Evolutionary conservation across 2,888 invertebrate species (phyloP), one percentile per base, ranked within the genome.

Genomic region (Dryomyza anilis): DNA sequence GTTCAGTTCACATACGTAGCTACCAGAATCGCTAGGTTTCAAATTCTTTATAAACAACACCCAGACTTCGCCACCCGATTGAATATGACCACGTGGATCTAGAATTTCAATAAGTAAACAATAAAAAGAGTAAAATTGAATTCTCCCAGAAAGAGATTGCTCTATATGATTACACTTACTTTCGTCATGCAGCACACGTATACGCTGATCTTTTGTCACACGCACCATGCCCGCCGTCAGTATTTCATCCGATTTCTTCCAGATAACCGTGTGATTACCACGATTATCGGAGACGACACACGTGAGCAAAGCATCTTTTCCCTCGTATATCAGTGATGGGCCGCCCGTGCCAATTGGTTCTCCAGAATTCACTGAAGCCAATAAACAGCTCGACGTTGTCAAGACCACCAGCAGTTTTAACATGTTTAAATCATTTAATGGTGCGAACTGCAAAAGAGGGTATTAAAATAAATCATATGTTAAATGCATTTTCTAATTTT

Each of bases 1-100:
- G 83, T 94, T 94, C 19, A 93, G 88, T 83, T 94, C 93, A 74
- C 94, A 94, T 72, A 90, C 88, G 80, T 94, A 94, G 36, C 92
- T 86, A 1, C 93, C 93, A 0, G 91, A 88, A 78, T 94, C 94
- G 0, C 87, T 85, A 0, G 88, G 84, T 74, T 86, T 88, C 16
- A 90, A 88, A 19, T 87, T 85, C 77, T 89, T 89, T 75, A 94
- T 92, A 68, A 92, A 88, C 56, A 94, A 85, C 46, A 94, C 92
- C 93, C 93, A 94, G 16, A 93, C 93, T 77, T 93, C 93, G 0
- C 93, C 93, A 2, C 91, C 93, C 76, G 72, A 73, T 16, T 74
- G 76, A 39, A 75, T 71, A 25, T 63, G 72, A 3, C 75, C 80
- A 56, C 78, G 78, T 16, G 81, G 78, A 73, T 74, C 83, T 83